Evolutionary conservation across 2,888 invertebrate species (phyloP), one percentile per base, ranked within the genome.

Genomic region (Incurvaria masculella): DNA sequence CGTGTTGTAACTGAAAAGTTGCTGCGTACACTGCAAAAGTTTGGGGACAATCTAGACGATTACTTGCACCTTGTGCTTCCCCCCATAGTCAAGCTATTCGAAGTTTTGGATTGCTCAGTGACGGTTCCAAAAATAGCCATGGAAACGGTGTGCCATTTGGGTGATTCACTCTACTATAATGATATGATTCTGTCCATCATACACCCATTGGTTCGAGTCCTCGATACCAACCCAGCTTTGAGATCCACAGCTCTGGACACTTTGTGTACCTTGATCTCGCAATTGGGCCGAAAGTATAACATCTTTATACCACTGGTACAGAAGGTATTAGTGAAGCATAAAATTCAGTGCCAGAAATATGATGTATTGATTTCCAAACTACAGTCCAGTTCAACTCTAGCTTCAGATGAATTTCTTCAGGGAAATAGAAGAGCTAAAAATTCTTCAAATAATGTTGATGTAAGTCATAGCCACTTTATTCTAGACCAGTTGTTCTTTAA

Each of bases 281-380:
- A 97, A 66, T 79, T 98, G 56, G 95, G 96, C 0, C 86, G 89
- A 51, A 94, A 95, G 60, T 98, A 93, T 67, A 83, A 89, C 54
- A 92, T 97, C 47, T 98, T 97, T 64, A 89, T 95, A 54, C 93
- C 95, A 1, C 83, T 96, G 56, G 91, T 97, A n/a, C 89, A 92
- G 58, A 89, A 89, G 62, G 86, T 93, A 39, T 76, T 95, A 57
- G 72, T 76, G 1, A 92, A 89, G 59, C 90, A 95, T 66, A 88
- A 88, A 62, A 91, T 94, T 47, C 82, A 82, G 42, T 89, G 91
- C 54, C 68, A 74, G 0, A 82, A 82, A 53, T 97, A 96, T 63
- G 92, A 94, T 41, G 86, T 89, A 42, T 70, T 96, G 4, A 86
- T 89, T 2, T 84, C 86, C 2, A 84, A 87, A 61, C 81, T 93